phyloP scores from a whole-genome alignment of 2,797 vertebrate genomes.

The Antrozous pallidus region DNA sequence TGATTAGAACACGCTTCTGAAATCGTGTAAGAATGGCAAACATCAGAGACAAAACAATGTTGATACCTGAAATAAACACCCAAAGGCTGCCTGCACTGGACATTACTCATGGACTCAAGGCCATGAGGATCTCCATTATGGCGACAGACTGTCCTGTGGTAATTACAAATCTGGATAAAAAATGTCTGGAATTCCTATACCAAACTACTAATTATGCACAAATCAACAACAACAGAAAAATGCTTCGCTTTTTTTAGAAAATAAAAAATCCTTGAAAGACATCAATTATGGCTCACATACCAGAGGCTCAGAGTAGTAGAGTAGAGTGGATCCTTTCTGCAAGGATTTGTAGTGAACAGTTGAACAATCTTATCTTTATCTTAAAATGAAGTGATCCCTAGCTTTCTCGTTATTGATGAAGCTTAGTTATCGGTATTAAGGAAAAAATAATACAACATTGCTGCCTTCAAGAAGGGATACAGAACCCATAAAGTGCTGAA shows the following conservation, averaged over 20 bases:
- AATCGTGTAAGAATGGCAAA: background rate
- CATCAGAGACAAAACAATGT: background rate
- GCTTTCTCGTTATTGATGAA: background rate
- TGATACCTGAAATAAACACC: background rate
- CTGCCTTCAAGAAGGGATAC: background rate
- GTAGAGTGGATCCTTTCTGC: background rate
- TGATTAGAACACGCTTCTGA: background rate
- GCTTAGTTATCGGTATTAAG: background rate
- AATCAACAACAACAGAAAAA: background rate
- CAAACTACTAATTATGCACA: background rate
- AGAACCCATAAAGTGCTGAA: background rate
- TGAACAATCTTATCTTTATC: background rate
- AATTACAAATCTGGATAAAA: background rate
- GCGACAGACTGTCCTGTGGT: background rate
- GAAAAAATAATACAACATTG: background rate
- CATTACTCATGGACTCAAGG: background rate
- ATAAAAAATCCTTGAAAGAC: background rate
- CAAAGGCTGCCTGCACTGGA: background rate
- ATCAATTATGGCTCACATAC: background rate
- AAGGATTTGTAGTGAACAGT: background rate
- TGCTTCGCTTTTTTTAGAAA: background rate
- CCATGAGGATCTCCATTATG: background rate
- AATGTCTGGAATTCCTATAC: background rate
- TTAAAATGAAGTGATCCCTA: background rate
- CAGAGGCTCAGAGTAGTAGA: background rate